A percentile compares a stretch with the other conserved stretches of the same genome.
These are phyloP conservation scores for Copidosoma floridanum DNA, from an alignment of 1,140 invertebrate genomes.

Conservation along the genomic window DNA sequence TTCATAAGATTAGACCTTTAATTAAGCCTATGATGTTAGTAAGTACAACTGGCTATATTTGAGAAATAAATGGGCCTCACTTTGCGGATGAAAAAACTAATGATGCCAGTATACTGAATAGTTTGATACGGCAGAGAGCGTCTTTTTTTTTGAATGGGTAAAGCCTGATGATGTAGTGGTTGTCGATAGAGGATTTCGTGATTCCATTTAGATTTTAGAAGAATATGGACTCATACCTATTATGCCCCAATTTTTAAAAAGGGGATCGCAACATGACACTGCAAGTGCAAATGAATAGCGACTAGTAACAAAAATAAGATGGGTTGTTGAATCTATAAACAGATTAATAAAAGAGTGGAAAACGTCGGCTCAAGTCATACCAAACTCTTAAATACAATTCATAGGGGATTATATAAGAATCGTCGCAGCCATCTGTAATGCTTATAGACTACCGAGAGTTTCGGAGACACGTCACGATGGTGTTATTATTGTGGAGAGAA, in stretches of 20 bases:
- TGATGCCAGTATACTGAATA: conserved; percentile 6
- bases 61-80: conserved; percentile 3
- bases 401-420: conserved; percentile 9
- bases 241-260: no score
- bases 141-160: conserved; percentile 2
- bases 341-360: not conserved
- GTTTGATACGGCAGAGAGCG: not conserved
- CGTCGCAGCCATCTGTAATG: conserved; percentile 1
- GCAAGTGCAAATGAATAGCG: no score
- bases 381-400: not conserved
- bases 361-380: not conserved
- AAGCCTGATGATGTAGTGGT: not conserved
- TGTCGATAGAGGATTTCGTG: conserved; percentile 2
- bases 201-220: no score
- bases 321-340: not conserved
- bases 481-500: not conserved
- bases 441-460: not conserved
- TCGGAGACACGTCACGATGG: not conserved
- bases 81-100: conserved; percentile 7
- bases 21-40: conserved; percentile 7
- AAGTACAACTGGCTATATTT: no score
- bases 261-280: no score
- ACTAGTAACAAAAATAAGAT: not conserved
- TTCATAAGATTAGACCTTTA: conserved; percentile 4
- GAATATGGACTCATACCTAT: no score